Base-by-base conservation (phyloP, 1,140 invertebrate species). In the Drosophila kohkoa region DNA sequence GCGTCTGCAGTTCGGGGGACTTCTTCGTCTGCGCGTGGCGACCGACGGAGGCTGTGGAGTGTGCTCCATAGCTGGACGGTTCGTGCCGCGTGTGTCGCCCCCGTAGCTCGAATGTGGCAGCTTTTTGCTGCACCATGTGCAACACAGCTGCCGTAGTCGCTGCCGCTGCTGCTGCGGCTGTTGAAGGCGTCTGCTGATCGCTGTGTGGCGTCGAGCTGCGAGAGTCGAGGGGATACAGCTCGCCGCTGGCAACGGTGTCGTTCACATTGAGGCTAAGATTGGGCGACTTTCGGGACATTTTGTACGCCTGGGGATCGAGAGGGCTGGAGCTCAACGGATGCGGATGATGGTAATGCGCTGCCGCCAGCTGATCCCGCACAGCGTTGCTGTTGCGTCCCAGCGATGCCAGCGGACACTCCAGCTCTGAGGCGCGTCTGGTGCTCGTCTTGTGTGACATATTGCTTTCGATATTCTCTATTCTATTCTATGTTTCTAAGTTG, bases 321-420 rank as follows among this genome's bases (percentile, higher is more conserved):
- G 93, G 93, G 45, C 92, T 93, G 60, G 93, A 93, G 73, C 93
- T 93, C 11, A 93, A 69, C 0, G 92, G 92, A 83, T 93, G 92
- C 65, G 85, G 85, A 68, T 92, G 92, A 63, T 92, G 92, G 49
- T 92, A 88, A 57, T 90, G 82, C n/a, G 79, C 71, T 16, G 75
- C 70, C 41, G 78, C 77, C 16, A 87, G 48, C 20, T 87, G 85
- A 63, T 93, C 91, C 13, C 91, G 68, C 30, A 92, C 90, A 3
- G 92, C 92, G 52, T 93, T 94, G 66, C 93, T 93, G 45, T 93
- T 92, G 41, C 94, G 92, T 7, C 94, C 94, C 65, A 95, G 85
- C 43, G 94, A 94, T 15, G 94, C 94, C 68, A 95, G 82, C 54
- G 94, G 94, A 79, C 94, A 95, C 66, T 94, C 94, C 75, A 89